Base-by-base conservation (phyloP, 2,113 vertebrate genomes). In the Glaucomys volans region DNA sequence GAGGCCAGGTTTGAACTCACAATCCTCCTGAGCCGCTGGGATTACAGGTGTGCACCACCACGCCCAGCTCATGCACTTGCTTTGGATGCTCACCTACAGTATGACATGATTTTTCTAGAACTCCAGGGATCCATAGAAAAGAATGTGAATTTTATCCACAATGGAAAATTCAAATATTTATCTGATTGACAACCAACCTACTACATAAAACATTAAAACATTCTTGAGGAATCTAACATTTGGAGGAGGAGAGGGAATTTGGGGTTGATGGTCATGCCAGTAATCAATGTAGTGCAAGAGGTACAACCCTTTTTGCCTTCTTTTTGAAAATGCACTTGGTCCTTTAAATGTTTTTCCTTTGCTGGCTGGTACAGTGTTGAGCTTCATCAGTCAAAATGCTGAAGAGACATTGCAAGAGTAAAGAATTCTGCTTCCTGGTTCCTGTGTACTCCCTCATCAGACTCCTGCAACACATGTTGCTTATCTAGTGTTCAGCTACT, bases 351-450 rank as follows among this genome's bases (percentile, higher is more conserved):
- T 8, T 74, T 77, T 47, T 95, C 42, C 20, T 44, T 89, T 87
- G 54, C n/a, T 75, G 69, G 26, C 54, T 79, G 75, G 62, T 14
- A 88, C 22, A 59, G 47, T 37, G 35, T 69, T 83, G 37, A 80
- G 50, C 11, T 42, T 85, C 77, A 30, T 59, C 16, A 20, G 40
- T 64, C 64, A 42, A 47, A 95, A 59, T 62, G 30, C n/a, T 32
- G 42, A 47, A 69, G 24, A 89, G 4, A 40, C 16, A 59, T 12
- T 76, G 28, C 22, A 77, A 28, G 44, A 74, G 17, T 14, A 64
- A 92, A 94, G 42, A 17, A 87, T 47, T 89, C 59, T 75, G 14
- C n/a, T 90, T 96, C 90, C 91, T 92, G 28, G 16, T 75, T 94
- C 22, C 88, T 32, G 2, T 37, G 17, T 52, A 40, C 72, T 54